phyloP scores from a whole-genome alignment of 2,113 vertebrate genomes.

The Nesogale talazaci region DNA sequence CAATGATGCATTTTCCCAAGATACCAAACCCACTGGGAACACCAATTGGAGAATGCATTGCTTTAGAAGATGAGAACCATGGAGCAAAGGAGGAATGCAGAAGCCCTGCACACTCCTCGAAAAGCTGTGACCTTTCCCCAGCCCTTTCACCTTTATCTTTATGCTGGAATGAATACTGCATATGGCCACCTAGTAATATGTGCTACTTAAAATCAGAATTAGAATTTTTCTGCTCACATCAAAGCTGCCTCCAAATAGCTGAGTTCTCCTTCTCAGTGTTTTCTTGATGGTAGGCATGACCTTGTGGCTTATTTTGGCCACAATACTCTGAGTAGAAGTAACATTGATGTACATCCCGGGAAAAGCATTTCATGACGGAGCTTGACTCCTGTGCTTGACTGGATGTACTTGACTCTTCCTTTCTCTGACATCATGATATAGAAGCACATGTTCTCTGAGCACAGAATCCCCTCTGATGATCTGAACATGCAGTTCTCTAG shows the following conservation, averaged over 20 bases:
- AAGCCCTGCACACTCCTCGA: background rate
- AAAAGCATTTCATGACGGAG: too few relatives aligned
- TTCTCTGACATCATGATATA: rapidly evolving
- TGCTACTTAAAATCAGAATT: background rate
- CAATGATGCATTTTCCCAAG: background rate
- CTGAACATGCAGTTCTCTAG: background rate
- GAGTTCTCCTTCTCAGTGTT: background rate
- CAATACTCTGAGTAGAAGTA: background rate
- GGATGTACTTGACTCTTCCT: too few relatives aligned
- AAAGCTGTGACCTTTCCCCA: background rate
- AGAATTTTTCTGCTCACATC: background rate
- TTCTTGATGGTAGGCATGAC: background rate
- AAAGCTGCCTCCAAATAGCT: too few relatives aligned
- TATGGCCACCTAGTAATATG: rapidly evolving
- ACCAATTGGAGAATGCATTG: too few relatives aligned
- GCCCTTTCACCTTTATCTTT: background rate
- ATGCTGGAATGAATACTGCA: background rate
- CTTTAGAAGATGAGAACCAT: background rate
- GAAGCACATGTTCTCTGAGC: background rate
- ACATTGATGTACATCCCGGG: rapidly evolving
- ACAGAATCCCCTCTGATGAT: background rate
- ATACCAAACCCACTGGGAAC: background rate
- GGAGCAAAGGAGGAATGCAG: too few relatives aligned
- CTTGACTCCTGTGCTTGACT: background rate
- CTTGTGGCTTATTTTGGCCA: background rate